A percentile compares a stretch with the other conserved stretches of the same genome.
phyloP scores from a whole-genome alignment of 2,888 invertebrate species.

The Ceratothoa steindachneri region DNA sequence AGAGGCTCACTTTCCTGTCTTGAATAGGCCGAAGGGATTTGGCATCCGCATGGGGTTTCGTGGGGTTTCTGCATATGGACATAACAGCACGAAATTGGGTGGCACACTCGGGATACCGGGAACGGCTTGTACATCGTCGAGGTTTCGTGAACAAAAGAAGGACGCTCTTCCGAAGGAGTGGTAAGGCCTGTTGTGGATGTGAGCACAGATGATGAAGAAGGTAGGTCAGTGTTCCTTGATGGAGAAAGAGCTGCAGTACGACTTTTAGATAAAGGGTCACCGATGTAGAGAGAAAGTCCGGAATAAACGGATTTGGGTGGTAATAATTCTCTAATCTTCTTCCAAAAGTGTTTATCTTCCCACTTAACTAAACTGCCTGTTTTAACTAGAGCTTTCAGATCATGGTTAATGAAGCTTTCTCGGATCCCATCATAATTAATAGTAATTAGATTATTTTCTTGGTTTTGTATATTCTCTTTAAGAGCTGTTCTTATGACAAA shows the following conservation, averaged over 20 bases:
- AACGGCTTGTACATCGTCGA: neutral
- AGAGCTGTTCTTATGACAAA: conserved; percentile 28
- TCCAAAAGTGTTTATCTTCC: conserved; percentile 39
- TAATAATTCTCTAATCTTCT: conserved; percentile 23
- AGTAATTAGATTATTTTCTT: conserved; percentile 25
- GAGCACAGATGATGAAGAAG: neutral
- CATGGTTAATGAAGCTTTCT: conserved; percentile 25
- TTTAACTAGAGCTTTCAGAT: conserved; percentile 27
- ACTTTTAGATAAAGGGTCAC: conserved; percentile 1
- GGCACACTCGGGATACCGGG: neutral
- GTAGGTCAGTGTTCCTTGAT: neutral
- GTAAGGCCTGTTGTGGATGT: neutral
- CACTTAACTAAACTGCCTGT: conserved; percentile 23
- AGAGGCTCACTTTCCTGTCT: neutral
- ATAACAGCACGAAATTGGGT: neutral
- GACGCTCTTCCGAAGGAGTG: neutral
- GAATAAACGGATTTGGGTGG: conserved; percentile 16
- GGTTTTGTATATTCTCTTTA: conserved; percentile 23
- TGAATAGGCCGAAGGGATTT: neutral
- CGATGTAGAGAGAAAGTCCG: neutral
- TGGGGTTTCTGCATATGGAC: neutral
- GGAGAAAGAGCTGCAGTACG: neutral
- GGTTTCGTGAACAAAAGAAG: neutral
- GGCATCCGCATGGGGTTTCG: neutral
- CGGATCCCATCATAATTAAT: conserved; percentile 31